phyloP scores from a whole-genome alignment of 2,797 vertebrate genomes.

The Oryzias sinensis region DNA sequence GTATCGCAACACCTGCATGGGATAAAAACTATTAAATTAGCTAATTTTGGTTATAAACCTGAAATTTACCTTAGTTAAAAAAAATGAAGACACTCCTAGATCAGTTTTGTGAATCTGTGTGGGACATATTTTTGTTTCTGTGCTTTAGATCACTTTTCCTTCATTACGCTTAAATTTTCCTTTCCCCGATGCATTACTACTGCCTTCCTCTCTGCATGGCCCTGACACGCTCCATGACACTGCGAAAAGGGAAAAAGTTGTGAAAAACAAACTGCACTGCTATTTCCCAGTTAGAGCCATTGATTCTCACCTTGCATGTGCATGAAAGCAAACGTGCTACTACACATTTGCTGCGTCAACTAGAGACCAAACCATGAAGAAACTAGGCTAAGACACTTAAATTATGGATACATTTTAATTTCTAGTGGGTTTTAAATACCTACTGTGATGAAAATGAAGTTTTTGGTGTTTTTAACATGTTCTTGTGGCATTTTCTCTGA shows the following conservation, averaged over 20 bases:
- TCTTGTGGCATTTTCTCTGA: too few species aligned
- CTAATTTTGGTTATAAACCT: background rate
- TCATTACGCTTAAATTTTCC: background rate
- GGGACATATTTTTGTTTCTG: background rate
- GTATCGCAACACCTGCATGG: slow-evolving; percentile 90
- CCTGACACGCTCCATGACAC: slow-evolving; percentile 36
- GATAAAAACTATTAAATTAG: background rate
- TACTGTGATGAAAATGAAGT: too few species aligned
- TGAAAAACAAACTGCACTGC: slow-evolving; percentile 52
- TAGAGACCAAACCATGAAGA: slow-evolving; percentile 38
- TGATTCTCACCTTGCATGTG: slow-evolving; percentile 49
- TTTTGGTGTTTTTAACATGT: too few species aligned
- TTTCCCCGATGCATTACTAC: slow-evolving; percentile 1
- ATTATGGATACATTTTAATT: background rate
- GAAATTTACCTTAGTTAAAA: too few species aligned
- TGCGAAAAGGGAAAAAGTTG: slow-evolving; percentile 31
- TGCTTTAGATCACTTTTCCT: background rate
- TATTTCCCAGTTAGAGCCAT: slow-evolving; percentile 34
- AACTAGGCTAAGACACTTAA: slow-evolving; percentile 10
- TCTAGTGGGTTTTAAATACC: too few species aligned
- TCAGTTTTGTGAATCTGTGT: too few species aligned
- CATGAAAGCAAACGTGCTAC: slow-evolving; percentile 46
- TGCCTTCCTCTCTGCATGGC: slow-evolving; percentile 26
- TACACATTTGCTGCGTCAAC: slow-evolving; percentile 54
- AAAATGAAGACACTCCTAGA: too few species aligned